These are phyloP conservation scores for Copsychus sechellarum DNA, from an alignment of 2,113 vertebrate species.

Conservation along the genomic window DNA sequence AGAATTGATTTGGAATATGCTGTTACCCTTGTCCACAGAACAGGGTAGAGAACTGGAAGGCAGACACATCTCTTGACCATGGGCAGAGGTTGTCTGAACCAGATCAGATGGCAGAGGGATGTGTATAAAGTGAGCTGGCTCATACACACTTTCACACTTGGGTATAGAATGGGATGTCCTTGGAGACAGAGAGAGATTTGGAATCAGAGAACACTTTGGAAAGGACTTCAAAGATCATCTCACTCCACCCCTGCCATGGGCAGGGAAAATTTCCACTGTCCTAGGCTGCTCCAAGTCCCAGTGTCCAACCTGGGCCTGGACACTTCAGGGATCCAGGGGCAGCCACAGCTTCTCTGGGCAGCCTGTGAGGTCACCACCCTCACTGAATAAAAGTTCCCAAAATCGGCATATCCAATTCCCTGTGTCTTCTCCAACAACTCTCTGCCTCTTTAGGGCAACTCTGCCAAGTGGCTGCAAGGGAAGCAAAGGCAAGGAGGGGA, in stretches of 20 bases:
- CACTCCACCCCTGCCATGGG: not conserved
- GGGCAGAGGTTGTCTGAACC: not conserved
- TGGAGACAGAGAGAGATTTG: not conserved
- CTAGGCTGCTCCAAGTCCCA: not conserved
- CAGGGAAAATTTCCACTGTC: not conserved
- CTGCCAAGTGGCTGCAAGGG: not conserved
- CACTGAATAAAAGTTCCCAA: not conserved
- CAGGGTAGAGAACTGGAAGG: not conserved
- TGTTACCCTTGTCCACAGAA: not conserved
- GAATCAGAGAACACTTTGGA: not conserved
- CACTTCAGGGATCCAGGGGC: not conserved
- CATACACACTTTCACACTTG: fast-evolving
- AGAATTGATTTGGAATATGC: not conserved
- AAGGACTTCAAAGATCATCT: not conserved
- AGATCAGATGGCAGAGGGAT: not conserved
- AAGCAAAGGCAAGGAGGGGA: not conserved
- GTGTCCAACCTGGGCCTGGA: not conserved
- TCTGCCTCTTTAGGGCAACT: not conserved
- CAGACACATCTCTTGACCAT: not conserved
- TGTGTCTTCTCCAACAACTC: not conserved
- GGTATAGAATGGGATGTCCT: fast-evolving
- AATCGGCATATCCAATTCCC: not conserved
- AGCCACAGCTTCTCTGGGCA: not conserved
- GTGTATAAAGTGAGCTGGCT: not conserved
- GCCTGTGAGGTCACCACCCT: not conserved